A percentile compares a stretch with the other conserved stretches of the same genome.
These are phyloP conservation scores for Koerneria pararmatus DNA, from an alignment of 2,888 invertebrate species.

Conservation along the genomic window DNA sequence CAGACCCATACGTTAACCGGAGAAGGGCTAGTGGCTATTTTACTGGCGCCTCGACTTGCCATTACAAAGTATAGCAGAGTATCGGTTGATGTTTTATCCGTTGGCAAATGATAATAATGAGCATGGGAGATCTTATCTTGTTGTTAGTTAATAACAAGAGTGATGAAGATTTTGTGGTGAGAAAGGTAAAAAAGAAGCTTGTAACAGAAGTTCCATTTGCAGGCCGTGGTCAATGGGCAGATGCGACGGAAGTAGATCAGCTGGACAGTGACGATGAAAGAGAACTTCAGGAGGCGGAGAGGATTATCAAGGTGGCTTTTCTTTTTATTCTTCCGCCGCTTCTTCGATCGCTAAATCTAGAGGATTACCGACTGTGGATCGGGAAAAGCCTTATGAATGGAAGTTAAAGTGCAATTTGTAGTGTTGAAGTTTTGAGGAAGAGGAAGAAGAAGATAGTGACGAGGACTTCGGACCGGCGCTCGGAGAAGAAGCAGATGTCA, in stretches of 20 bases:
- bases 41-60: too few relatives aligned
- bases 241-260: conserved; percentile 1
- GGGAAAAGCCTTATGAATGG: background rate
- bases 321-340: too few relatives aligned
- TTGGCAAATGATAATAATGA: too few relatives aligned
- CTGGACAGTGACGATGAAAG: conserved; percentile 42
- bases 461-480: conserved; percentile 48
- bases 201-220: conserved; percentile 28
- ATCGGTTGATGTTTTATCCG: too few relatives aligned
- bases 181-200: conserved; percentile 28
- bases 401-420: background rate
- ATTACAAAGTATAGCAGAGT: too few relatives aligned
- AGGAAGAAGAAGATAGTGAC: conserved; percentile 33
- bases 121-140: too few relatives aligned
- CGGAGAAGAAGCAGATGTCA: conserved; percentile 52
- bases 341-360: too few relatives aligned
- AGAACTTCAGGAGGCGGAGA: conserved; percentile 33
- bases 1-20: too few relatives aligned
- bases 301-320: conserved; percentile 27
- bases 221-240: background rate
- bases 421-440: conserved; percentile 16
- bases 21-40: too few relatives aligned
- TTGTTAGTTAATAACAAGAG: background rate
- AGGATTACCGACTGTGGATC: too few relatives aligned
- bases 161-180: background rate